phyloP scores from a whole-genome alignment of 2,113 vertebrate genomes.

The Mustela lutreola region DNA sequence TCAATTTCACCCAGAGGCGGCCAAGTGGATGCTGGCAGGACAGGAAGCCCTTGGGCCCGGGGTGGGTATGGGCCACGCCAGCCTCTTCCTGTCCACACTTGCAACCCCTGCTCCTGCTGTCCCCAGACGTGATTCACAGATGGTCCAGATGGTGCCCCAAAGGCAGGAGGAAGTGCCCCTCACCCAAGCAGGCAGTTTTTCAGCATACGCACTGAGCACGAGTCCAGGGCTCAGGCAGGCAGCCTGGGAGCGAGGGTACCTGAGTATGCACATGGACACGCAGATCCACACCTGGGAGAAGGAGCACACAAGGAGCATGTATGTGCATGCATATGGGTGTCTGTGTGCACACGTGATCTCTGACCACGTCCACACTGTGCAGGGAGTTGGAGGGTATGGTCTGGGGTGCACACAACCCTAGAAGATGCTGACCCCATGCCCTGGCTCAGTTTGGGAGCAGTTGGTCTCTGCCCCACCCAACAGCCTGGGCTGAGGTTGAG shows the following conservation, averaged over 20 bases:
- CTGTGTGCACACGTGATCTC: neutral
- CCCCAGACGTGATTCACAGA: too few species aligned
- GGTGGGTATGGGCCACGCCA: neutral
- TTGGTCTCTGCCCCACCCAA: fast-evolving
- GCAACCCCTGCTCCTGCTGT: neutral
- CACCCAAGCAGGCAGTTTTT: neutral
- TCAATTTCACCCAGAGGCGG: neutral
- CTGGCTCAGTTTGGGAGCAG: too few species aligned
- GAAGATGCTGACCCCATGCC: fast-evolving
- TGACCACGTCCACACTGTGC: fast-evolving
- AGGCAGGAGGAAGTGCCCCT: neutral
- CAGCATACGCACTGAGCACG: neutral
- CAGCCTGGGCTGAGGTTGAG: neutral
- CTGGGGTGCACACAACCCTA: neutral
- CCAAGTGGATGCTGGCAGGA: neutral
- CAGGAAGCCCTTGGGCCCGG: too few species aligned
- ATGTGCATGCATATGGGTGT: fast-evolving
- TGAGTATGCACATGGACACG: fast-evolving
- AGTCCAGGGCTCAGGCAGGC: neutral
- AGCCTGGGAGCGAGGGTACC: neutral
- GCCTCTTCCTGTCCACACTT: neutral
- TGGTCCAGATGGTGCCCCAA: neutral
- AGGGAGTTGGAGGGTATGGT: neutral
- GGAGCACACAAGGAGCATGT: fast-evolving
- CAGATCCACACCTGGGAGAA: neutral